Evolutionary conservation across 2,888 invertebrate genomes (phyloP), one percentile per base, ranked within the genome.

Genomic region (Halictus quadricinctus): DNA sequence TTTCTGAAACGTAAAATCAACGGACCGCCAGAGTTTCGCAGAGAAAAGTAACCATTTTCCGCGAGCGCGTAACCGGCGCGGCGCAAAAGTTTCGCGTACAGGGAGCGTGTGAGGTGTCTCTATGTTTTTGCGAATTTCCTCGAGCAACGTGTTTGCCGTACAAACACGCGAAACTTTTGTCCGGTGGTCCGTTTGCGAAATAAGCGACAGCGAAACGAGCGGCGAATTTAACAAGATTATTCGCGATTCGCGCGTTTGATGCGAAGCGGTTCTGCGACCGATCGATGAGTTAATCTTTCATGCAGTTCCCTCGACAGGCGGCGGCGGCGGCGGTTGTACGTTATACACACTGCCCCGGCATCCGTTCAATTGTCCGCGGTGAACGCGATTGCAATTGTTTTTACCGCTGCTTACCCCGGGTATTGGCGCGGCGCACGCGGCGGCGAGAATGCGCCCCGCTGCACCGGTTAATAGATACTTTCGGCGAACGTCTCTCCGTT

Each of bases 391-490:
- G 66, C 29, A 29, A 41, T 66, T 66, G 29, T 66, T 66, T 66
- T 21, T 66, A 18, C 36, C 8, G 36, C 66, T 66, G 66, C 60
- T 64, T 64, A 10, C 0, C 8, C 3, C 54, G 21, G 21, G 54
- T 21, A n/a, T 10, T 10, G 54, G 25, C 13, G n/a, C 66, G 21
- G 21, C 10, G 54, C 54, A 21, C 54, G 21, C 21, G 54, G 21
- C 66, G 66, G 21, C 66, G 66, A 36, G 66, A 66, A 46, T 46
- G 66, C 13, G 15, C 43, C 69, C 25, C 60, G 29, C 0, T 64
- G 25, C 60, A 64, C 60, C 60, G 73, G 8, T 70, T 64, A 64
- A 75, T 74, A 50, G 54, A 50, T 76, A 2, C 46, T 29, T 64
- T 29, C 76, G 58, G 25, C 36, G 21, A 15, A 18, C 15, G n/a